Percentiles rank a stretch among this genome's conserved stretches.
These are phyloP conservation scores for Sarcophilus harrisii DNA, from an alignment of 2,797 vertebrate genomes.

Conservation along the genomic window DNA sequence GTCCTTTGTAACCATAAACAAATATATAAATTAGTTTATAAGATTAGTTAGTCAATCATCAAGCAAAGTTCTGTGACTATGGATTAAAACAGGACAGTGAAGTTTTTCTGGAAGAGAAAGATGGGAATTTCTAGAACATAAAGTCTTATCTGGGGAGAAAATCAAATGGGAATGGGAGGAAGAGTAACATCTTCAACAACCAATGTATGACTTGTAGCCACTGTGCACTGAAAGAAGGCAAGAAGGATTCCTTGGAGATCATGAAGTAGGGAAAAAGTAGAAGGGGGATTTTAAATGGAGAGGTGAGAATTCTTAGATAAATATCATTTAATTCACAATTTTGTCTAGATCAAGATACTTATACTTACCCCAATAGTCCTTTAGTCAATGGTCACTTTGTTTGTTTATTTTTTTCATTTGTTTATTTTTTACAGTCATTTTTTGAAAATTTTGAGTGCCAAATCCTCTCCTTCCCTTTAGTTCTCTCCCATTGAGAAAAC, in stretches of 20 bases:
- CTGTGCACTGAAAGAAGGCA: background rate
- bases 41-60: background rate
- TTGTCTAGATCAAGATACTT: background rate
- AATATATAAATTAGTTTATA: background rate
- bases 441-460: background rate
- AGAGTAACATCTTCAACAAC: background rate
- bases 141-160: background rate
- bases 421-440: background rate
- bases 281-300: background rate
- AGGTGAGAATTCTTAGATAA: background rate
- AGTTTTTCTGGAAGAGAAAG: background rate
- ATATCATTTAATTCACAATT: background rate
- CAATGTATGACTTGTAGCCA: background rate
- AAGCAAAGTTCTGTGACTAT: background rate
- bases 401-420: background rate
- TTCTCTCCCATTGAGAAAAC: no score
- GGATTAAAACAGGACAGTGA: background rate
- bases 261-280: background rate
- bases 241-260: background rate
- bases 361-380: background rate
- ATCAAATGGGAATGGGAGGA: background rate
- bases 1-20: background rate
- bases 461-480: background rate
- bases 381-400: background rate
- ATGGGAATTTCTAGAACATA: background rate